Conservation (phyloP, 2,797 vertebrate species). For the Pipistrellus kuhlii region DNA sequence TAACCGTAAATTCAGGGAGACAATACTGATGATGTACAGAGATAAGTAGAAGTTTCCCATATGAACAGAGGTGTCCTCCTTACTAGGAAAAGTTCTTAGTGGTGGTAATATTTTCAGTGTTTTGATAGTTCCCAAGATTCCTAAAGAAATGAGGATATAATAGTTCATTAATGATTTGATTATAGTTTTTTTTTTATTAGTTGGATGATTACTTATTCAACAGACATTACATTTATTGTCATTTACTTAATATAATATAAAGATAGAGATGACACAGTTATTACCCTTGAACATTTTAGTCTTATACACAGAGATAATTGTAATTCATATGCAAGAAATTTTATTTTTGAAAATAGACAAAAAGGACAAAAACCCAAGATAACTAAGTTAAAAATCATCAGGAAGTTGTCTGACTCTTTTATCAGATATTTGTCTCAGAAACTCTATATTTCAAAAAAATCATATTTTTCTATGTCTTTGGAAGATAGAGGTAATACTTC, state of each 20-base stretch:
- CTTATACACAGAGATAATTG: neutral
- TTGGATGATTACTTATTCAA: neutral
- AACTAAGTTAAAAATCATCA: constrained; percentile 48
- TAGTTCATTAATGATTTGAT: neutral
- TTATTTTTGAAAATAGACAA: constrained; percentile 37
- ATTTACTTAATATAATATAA: constrained; percentile 1
- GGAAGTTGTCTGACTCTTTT: constrained; percentile 45
- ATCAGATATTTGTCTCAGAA: constrained; percentile 6
- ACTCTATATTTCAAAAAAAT: constrained; percentile 42
- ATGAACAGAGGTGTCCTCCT: neutral
- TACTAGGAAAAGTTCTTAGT: neutral
- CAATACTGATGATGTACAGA: neutral
- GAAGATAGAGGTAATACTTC: neutral
- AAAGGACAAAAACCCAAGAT: neutral
- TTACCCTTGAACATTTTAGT: constrained; percentile 1
- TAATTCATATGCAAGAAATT: constrained; percentile 37
- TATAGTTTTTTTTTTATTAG: neutral
- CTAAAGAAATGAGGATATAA: neutral
- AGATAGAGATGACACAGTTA: neutral
- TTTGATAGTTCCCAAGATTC: neutral
- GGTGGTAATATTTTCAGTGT: neutral
- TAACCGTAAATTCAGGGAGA: constrained; percentile 2
- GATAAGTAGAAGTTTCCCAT: neutral
- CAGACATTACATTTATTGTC: neutral
- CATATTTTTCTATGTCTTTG: constrained; percentile 1